phyloP scores from a whole-genome alignment of 2,797 vertebrate genomes.

The Sternarchorhynchus goeldii region DNA sequence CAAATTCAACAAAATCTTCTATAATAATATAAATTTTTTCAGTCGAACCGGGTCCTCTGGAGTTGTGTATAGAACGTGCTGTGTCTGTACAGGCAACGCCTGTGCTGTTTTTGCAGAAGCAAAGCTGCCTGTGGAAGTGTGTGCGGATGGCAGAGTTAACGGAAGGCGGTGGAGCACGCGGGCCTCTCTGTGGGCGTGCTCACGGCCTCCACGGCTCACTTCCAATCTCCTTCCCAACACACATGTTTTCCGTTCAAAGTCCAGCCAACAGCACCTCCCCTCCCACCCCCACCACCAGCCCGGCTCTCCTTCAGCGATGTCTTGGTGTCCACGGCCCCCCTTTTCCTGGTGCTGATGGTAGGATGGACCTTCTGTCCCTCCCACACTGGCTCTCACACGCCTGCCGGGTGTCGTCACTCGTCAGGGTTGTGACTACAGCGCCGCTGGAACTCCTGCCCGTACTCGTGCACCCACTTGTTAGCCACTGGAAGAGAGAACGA shows the following conservation, averaged over 20 bases:
- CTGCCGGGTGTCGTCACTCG: constrained; percentile 75
- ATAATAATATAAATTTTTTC: background rate
- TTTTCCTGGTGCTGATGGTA: constrained; percentile 24
- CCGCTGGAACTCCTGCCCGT: constrained; percentile 90
- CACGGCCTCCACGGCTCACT: constrained; percentile 55
- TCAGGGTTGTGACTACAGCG: constrained; percentile 78
- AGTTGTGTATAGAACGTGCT: background rate
- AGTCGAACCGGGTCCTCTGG: background rate
- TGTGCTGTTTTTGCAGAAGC: background rate
- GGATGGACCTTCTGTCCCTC: background rate
- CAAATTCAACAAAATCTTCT: background rate
- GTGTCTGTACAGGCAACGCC: background rate
- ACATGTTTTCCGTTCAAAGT: constrained; percentile 4
- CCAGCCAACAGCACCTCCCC: constrained; percentile 33
- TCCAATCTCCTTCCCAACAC: constrained; percentile 45
- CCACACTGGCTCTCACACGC: constrained; percentile 64
- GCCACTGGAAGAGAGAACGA: constrained; percentile 79
- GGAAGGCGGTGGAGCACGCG: constrained; percentile 59
- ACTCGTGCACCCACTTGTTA: constrained; percentile 94
- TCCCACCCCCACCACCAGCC: constrained; percentile 25
- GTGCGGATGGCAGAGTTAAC: constrained; percentile 49
- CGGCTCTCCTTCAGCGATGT: constrained; percentile 49
- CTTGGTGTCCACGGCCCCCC: constrained; percentile 20
- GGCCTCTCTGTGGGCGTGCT: constrained; percentile 19
- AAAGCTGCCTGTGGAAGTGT: background rate